Base-by-base conservation (phyloP, 2,888 invertebrate species). In the Anthophora plumipes region DNA sequence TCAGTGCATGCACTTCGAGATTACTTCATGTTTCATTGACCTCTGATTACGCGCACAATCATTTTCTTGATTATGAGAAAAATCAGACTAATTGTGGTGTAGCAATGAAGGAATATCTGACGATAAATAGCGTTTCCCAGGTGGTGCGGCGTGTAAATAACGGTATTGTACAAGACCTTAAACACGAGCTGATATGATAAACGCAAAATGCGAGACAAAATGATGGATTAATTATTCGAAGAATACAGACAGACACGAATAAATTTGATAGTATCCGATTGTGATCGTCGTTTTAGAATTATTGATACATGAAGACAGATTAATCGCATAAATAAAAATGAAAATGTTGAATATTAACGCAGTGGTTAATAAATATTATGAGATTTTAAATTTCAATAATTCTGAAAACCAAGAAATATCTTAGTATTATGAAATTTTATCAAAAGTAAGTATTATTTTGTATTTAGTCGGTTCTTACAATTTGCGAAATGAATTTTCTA, bases 141-240 rank as follows among this genome's bases (percentile, higher is more conserved):
- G 60, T 66, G 20, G 46, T 43, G 63, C 9, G 50, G 69, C 46
- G 57, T 25, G 41, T 46, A 43, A 57, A 69, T 82, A 82, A 82
- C 82, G 82, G 82, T 76, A 81, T 73, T 73, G 72, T 61, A 61
- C 66, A 81, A 80, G 60, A 69, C 79, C 70, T 77, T 60, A 60
- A 64, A 60, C 48, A 71, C 63, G 54, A 82, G 52, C 66, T 67
- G 57, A 67, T 59, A n/a, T 57, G 75, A 71, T 76, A 61, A 76
- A 76, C 64, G 68, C 52, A 54, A 67, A 69, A 46, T 31, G 20
- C 31, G 14, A 22, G 54, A 39, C 25, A 46, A 75, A 74, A 61
- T 22, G 59, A 74, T 12, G 37, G 50, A 73, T 52, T 77, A 73
- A 73, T 77, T 66, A 54, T 52, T 60, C 59, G 22, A 25, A 20